These are phyloP conservation scores for Xiphophorus maculatus DNA, from an alignment of 2,113 vertebrate genomes.

Conservation along the genomic window DNA sequence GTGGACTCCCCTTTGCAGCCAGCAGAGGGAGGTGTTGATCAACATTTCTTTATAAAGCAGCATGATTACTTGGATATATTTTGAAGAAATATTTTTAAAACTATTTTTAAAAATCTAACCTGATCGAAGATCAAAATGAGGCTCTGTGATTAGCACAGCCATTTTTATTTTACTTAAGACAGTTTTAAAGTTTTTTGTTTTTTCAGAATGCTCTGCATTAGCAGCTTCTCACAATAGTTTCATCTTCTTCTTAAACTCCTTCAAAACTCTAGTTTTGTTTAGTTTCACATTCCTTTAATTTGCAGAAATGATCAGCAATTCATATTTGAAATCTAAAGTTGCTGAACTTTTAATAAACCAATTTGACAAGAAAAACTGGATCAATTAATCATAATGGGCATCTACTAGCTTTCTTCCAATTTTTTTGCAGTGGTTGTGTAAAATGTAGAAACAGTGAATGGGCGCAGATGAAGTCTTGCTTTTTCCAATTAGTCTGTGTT, in stretches of 20 bases:
- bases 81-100: too few relatives aligned
- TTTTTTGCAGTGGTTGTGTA: neutral
- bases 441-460: neutral
- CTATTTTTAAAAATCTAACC: too few relatives aligned
- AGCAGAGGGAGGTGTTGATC: slow-evolving; percentile 42
- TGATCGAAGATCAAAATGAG: too few relatives aligned
- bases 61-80: neutral
- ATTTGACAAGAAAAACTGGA: neutral
- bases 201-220: too few relatives aligned
- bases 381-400: neutral
- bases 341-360: neutral
- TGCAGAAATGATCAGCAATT: neutral
- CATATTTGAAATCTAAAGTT: neutral
- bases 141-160: too few relatives aligned
- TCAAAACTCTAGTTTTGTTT: too few relatives aligned
- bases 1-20: slow-evolving; percentile 2
- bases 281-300: neutral
- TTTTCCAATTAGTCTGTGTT: too few relatives aligned
- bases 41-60: neutral
- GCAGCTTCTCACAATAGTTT: too few relatives aligned
- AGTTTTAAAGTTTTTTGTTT: too few relatives aligned
- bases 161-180: too few relatives aligned
- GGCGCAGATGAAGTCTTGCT: too few relatives aligned
- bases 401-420: neutral
- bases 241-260: too few relatives aligned